phyloP scores from a whole-genome alignment of 2,113 vertebrate genomes.

The Callospermophilus lateralis region DNA sequence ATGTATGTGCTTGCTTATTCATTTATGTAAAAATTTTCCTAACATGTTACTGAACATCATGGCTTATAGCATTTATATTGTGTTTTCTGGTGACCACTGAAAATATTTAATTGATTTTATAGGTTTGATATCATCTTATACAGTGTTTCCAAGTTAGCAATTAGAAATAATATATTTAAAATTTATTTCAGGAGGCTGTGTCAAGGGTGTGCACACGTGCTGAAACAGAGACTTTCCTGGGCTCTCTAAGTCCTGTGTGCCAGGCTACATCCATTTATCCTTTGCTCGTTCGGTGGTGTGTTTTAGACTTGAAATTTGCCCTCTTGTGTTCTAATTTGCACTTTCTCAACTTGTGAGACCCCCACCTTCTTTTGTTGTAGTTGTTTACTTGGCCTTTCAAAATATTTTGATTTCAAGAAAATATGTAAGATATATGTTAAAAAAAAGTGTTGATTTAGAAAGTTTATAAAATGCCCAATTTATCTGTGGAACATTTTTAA shows the following conservation, averaged over 20 bases:
- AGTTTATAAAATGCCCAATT: not conserved
- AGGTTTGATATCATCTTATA: not conserved
- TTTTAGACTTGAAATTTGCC: not conserved
- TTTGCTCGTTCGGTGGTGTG: not conserved
- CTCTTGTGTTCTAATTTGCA: not conserved
- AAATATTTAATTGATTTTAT: not conserved
- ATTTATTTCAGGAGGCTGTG: not conserved
- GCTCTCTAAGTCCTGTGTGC: not conserved
- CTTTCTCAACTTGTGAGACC: not conserved
- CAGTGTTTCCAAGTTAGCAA: not conserved
- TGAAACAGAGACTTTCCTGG: not conserved
- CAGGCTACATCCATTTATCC: not conserved
- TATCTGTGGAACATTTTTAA: not conserved
- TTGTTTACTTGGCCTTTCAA: slow-evolving; percentile 15
- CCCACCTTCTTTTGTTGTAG: not conserved
- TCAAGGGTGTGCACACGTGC: not conserved
- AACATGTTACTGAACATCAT: not conserved
- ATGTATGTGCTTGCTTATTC: slow-evolving; percentile 28
- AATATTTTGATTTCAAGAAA: not conserved
- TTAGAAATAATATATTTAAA: not conserved
- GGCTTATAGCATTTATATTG: slow-evolving; percentile 5
- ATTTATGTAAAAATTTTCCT: slow-evolving; percentile 25
- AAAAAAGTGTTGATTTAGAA: not conserved
- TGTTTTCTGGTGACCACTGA: not conserved
- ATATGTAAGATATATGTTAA: not conserved